These are phyloP conservation scores for Amphipoea lucens DNA, from an alignment of 2,888 invertebrate species.

Conservation along the genomic window DNA sequence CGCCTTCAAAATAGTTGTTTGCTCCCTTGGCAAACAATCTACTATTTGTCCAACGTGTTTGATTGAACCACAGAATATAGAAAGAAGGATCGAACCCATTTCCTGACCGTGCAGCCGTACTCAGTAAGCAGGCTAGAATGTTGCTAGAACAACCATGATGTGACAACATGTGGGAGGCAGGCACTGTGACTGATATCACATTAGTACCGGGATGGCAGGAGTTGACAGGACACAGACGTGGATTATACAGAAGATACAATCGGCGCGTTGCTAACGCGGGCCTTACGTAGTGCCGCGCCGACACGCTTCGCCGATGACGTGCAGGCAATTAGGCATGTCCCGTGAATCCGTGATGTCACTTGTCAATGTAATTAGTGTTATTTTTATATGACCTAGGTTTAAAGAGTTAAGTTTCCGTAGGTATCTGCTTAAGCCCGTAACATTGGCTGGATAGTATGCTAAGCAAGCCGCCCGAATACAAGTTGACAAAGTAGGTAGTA, in stretches of 20 bases:
- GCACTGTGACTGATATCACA: conserved; percentile 30
- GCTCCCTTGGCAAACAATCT: no score
- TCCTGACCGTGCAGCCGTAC: background rate
- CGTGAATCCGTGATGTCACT: background rate
- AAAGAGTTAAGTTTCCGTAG: background rate
- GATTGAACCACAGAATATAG: background rate
- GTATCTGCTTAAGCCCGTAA: background rate
- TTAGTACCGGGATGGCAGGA: conserved; percentile 45
- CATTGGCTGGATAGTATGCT: background rate
- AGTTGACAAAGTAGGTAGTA: background rate
- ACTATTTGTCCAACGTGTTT: background rate
- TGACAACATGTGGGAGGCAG: background rate
- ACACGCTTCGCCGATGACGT: conserved; percentile 35
- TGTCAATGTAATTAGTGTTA: conserved; percentile 24
- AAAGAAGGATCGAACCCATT: no score
- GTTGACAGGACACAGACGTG: conserved; percentile 46
- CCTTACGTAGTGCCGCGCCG: conserved; percentile 59
- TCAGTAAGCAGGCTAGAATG: background rate
- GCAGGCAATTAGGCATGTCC: conserved; percentile 21
- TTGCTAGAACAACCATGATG: background rate
- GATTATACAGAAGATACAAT: conserved; percentile 55
- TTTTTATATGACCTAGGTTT: background rate
- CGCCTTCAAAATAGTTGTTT: no score
- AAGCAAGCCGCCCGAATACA: background rate
- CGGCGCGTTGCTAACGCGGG: conserved; percentile 56